Base-by-base conservation (phyloP, 1,140 invertebrate species). In the Triops longicaudatus region DNA sequence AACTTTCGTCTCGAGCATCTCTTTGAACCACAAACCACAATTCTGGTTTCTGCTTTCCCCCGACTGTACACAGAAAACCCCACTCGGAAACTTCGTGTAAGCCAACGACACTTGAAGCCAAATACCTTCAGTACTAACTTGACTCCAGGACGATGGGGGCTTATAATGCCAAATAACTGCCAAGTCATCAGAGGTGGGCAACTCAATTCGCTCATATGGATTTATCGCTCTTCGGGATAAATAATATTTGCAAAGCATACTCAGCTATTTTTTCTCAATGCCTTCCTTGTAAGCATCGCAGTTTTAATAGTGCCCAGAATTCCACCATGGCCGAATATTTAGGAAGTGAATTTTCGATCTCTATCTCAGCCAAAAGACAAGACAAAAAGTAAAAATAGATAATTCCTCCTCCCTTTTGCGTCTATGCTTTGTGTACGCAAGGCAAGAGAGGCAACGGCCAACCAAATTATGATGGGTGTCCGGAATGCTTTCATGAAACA, bases 381-480 rank as follows among this genome's bases (percentile, higher is more conserved):
- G 31, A 37, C 31, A 37, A 37, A 37, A 37, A 37, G 31, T 37
- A 37, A 63, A 22, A 22, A 63, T n/a, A 22, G 22, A 63, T n/a
- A 63, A 63, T 63, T 22, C 3, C 22, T 63, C 50, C 17, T 22
- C 50, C 43, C 22, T 63, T 63, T 63, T 63, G 50, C 50, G 22
- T 63, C 50, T 63, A 22, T 14, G 50, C 50, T 63, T 63, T 63
- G 50, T 63, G 50, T 63, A 63, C 14, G 50, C 50, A 63, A 63
- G n/a, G 50, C 50, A 63, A 63, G 22, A 37, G 31, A 63, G 50
- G 50, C 50, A 63, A 63, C 50, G 22, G 50, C 50, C 50, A 63
- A 63, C 50, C 50, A 63, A 63, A 63, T 63, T 63, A 63, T 63
- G 50, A 63, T 63, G 50, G 50, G 50, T 63, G 50, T 63, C 50